phyloP scores from a whole-genome alignment of 2,888 invertebrate genomes.

The Mesorhabditis sp. region DNA sequence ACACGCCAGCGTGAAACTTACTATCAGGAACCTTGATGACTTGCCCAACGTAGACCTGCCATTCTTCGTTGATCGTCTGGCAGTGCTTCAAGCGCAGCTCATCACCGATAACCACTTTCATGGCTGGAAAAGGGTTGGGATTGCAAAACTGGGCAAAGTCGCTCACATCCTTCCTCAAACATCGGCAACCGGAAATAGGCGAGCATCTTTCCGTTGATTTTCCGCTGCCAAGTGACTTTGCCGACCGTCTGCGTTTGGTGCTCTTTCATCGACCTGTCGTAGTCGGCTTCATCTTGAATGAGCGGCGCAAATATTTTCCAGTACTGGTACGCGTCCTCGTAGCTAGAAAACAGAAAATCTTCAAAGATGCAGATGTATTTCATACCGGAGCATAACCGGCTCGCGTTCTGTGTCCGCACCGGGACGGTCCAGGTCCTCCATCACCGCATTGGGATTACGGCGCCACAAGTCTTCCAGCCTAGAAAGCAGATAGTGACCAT shows the following conservation, averaged over 20 bases:
- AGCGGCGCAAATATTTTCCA: constrained; percentile 95
- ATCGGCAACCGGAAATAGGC: constrained; percentile 95
- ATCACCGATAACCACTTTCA: constrained; percentile 98
- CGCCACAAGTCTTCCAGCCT: constrained; percentile 98
- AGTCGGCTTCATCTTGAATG: constrained; percentile 94
- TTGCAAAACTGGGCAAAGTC: constrained; percentile 3
- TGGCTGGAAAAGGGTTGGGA: constrained; percentile 67
- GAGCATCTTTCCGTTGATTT: constrained; percentile 93
- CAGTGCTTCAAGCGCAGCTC: constrained; percentile 79
- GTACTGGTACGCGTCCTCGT: constrained; percentile 98
- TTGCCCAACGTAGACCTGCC: constrained; percentile 94
- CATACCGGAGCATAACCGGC: constrained; percentile 69
- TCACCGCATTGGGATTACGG: constrained; percentile 92
- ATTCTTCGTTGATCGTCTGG: constrained; percentile 45
- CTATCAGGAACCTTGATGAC: constrained; percentile 74
- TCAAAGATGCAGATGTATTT: constrained; percentile 8
- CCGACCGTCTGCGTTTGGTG: constrained; percentile 69
- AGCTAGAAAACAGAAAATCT: constrained; percentile 60
- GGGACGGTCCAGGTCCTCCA: constrained; percentile 95
- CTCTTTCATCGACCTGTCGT: constrained; percentile 93
- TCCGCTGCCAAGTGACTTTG: constrained; percentile 65
- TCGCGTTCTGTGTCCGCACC: constrained; percentile 97
- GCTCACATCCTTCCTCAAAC: constrained; percentile 75
- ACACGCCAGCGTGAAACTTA: constrained; percentile 48
- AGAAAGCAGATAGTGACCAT: constrained; percentile 64